A percentile compares a stretch with the other conserved stretches of the same genome.
Conservation (phyloP, 2,797 vertebrate genomes). For the Myoxocephalus aenaeus region DNA sequence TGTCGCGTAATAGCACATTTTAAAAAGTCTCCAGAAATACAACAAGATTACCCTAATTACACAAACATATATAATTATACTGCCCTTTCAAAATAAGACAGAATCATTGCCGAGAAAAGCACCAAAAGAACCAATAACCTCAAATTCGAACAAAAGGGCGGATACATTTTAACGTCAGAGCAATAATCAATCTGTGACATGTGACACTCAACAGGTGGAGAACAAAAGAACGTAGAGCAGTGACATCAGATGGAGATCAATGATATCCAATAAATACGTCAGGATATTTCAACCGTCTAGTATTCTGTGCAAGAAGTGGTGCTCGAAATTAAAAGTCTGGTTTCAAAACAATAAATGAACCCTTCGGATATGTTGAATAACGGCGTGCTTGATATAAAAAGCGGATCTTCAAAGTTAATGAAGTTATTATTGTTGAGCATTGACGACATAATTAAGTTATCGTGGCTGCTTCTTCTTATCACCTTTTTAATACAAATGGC, state of each 20-base stretch:
- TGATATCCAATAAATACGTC: neutral
- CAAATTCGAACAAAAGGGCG: constrained; percentile 1
- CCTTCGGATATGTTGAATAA: constrained; percentile 4
- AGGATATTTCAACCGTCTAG: neutral
- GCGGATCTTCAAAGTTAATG: constrained; percentile 16
- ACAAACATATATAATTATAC: neutral
- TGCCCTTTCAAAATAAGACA: constrained; percentile 8
- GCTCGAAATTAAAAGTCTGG: neutral
- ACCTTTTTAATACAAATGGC: constrained; percentile 24
- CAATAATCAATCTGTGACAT: constrained; percentile 11
- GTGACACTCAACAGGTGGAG: neutral
- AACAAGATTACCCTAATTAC: neutral
- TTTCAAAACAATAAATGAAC: neutral
- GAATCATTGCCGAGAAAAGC: neutral
- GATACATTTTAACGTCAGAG: neutral
- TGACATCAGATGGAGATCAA: neutral
- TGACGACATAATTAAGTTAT: constrained; percentile 27
- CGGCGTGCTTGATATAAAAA: neutral
- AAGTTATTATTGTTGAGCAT: constrained; percentile 10
- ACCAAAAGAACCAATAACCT: neutral
- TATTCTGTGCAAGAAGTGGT: neutral
- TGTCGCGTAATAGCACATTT: neutral
- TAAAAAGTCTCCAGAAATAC: neutral
- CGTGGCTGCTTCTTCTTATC: constrained; percentile 19
- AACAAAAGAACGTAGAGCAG: constrained; percentile 5